Base-by-base conservation (phyloP, 1,140 invertebrate genomes). In the Bombus consobrinus region DNA sequence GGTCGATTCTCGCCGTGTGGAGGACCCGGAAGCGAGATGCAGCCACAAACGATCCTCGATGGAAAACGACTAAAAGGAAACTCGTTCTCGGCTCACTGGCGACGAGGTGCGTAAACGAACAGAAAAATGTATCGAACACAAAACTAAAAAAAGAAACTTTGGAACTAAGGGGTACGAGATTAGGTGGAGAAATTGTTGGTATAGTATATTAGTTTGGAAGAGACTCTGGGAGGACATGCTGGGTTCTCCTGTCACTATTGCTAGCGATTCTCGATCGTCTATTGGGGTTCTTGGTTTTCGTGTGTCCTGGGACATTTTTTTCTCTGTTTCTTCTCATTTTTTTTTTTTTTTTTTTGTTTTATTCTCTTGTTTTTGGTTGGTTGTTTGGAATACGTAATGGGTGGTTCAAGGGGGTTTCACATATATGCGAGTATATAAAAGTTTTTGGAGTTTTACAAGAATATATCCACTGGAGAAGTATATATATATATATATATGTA, bases 201-300 rank as follows among this genome's bases (percentile, higher is more conserved):
- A 53, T n/a, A 66, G 34, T 87, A 41, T 84, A 41, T 84, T 57
- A 73, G 57, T 84, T 53, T 62, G 77, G 76, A 41, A 71, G 47
- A 85, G 75, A 66, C 39, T 72, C 25, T 72, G 68, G 84, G 88
- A 93, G 87, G 87, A 92, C 94, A 94, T 95, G 94, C 94, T 94
- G 92, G 94, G 91, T 92, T 94, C 94, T 95, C 94, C 94, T 95
- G 94, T 95, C 94, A 95, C 94, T 95, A 95, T 95, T 90, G 93
- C 94, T 95, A 95, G 94, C 94, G 89, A 93, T 91, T 90, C 86
- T 90, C 93, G 88, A 88, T 93, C 88, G 92, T 91, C 92, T 89
- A 88, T 86, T 37, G 88, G 75, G 79, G 71, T n/a, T 79, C 15
- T 79, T 71, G 85, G 77, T 80, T 47, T 82, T 41, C 78, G 68